Evolutionary conservation across 2,797 vertebrate genomes (phyloP), one percentile per base, ranked within the genome.

Genomic region (Corythornis leucogaster): DNA sequence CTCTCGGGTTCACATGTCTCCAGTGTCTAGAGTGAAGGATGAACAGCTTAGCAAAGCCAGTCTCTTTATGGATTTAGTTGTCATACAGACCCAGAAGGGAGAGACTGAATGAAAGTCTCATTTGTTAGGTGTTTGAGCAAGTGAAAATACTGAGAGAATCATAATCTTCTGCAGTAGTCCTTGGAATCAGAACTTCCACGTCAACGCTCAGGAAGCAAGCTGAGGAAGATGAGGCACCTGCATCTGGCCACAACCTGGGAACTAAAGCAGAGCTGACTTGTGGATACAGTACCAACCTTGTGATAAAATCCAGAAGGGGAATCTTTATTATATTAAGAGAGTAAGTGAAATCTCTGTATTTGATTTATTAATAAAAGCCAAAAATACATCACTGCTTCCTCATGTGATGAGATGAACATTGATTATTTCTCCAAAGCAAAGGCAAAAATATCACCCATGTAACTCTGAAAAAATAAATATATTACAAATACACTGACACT

Each of bases 371-470:
- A 45, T 20, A 46, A 46, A 53, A 61, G 15, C 6, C 35, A 79
- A 26, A 10, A 25, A 30, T 40, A 16, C n/a, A 53, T 17, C 69
- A 40, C 30, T 50, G 53, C 38, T 80, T 87, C 45, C 31, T 46
- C 17, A 35, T 6, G 28, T 2, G 4, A 2, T 28, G 22, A 38
- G 26, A 35, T 11, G 3, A 59, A 69, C 3, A 3, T 4, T 28
- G 35, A 80, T n/a, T 25, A 13, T 24, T 74, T 42, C 1, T 4
- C 21, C 66, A 82, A 57, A 67, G 48, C 42, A 80, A 81, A 64
- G 46, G 42, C n/a, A 64, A 87, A 77, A 31, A 38, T 19, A 42
- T 31, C 43, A 66, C 30, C 17, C 54, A 42, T 19, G 4, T 28
- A 84, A 58, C 59, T 66, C 26, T 77, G 64, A 33, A 48, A 50